phyloP scores from a whole-genome alignment of 2,797 vertebrate species.

The Clamator glandarius region DNA sequence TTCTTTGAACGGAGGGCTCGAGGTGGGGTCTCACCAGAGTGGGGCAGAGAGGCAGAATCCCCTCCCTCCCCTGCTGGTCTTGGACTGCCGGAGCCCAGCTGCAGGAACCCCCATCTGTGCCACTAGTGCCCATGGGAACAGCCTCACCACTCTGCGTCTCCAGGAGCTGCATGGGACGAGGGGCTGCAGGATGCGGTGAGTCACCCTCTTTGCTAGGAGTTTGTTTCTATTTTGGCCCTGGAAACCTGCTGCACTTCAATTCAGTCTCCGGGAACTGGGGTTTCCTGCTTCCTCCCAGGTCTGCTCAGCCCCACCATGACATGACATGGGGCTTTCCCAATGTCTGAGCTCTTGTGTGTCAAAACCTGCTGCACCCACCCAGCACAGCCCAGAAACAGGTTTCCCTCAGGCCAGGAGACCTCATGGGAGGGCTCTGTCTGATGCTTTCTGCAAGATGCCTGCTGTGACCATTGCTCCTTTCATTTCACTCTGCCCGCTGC shows the following conservation, averaged over 20 bases:
- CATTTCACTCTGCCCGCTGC: neutral
- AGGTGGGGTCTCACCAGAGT: too few relatives aligned
- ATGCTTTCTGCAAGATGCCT: neutral
- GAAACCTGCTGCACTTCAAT: neutral
- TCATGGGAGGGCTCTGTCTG: neutral
- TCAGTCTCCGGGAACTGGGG: too few relatives aligned
- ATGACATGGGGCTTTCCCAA: neutral
- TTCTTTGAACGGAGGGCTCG: too few relatives aligned
- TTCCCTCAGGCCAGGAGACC: neutral
- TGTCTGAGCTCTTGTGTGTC: rapidly evolving
- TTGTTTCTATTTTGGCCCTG: neutral
- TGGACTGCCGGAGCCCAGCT: neutral
- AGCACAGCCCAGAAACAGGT: neutral
- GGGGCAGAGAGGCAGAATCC: too few relatives aligned
- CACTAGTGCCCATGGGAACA: neutral
- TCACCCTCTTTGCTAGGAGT: neutral
- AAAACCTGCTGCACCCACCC: neutral
- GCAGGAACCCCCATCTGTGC: neutral
- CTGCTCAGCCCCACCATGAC: rapidly evolving
- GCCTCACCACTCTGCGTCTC: neutral
- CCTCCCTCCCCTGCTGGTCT: too few relatives aligned
- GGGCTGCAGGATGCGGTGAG: rapidly evolving
- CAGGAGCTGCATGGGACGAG: neutral
- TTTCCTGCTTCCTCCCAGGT: neutral
- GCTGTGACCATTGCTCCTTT: neutral